phyloP scores from a whole-genome alignment of 2,797 vertebrate species.

The Melanotaenia nigrans region DNA sequence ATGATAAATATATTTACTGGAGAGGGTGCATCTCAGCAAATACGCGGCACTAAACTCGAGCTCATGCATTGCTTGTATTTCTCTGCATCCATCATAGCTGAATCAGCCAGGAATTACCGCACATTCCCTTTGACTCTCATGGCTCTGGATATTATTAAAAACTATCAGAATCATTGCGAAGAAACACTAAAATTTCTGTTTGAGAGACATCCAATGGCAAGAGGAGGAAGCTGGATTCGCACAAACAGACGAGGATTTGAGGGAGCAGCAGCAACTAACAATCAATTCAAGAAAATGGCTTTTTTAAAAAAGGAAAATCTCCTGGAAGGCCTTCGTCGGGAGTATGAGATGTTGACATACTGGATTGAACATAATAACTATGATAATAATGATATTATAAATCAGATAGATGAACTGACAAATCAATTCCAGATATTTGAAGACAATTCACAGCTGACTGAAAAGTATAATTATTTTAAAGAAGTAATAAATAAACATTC shows the following conservation, averaged over 20 bases:
- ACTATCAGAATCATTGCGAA: no score
- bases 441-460: fast-evolving
- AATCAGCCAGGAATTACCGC: no score
- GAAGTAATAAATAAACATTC: fast-evolving
- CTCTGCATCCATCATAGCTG: no score
- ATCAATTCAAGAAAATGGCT: neutral
- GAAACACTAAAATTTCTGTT: neutral
- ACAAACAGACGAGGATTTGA: conserved; percentile 40
- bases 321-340: fast-evolving
- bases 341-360: neutral
- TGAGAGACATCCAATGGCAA: conserved; percentile 34
- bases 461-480: neutral
- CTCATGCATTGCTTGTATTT: no score
- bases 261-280: conserved; percentile 19
- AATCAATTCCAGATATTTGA: fast-evolving
- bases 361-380: conserved; percentile 7
- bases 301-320: no score
- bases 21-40: no score
- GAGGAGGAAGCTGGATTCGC: conserved; percentile 15
- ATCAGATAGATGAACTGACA: neutral
- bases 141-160: no score
- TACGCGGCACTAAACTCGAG: no score
- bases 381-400: neutral
- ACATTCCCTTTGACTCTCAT: no score
- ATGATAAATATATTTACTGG: no score